Percentiles rank a stretch among this genome's conserved stretches.
Evolutionary conservation across 1,140 invertebrate species (phyloP).

Genomic region (Drosophila equinoxialis): DNA sequence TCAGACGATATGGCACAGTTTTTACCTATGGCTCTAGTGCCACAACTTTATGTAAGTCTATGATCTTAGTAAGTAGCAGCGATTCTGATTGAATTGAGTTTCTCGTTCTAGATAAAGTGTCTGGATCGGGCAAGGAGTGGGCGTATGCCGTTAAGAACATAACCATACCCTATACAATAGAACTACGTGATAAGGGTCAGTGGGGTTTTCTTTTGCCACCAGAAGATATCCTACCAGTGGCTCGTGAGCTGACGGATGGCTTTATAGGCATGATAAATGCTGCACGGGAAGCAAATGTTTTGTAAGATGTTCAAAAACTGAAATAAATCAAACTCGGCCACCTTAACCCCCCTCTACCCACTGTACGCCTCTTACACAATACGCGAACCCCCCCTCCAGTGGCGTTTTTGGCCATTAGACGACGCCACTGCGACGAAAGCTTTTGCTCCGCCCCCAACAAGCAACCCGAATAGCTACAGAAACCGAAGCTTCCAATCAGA

Average conservation of each 20-base stretch:
- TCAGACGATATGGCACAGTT: conserved; percentile 79
- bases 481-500: conserved; percentile 78
- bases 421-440: conserved; percentile 63
- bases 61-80: background rate
- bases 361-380: conserved; percentile 13
- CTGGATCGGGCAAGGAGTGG: conserved; percentile 88
- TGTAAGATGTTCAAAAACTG: conserved; percentile 31
- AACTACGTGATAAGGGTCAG: conserved; percentile 88
- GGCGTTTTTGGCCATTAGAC: conserved; percentile 4
- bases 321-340: background rate
- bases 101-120: conserved; percentile 82
- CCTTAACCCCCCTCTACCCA: background rate
- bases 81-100: background rate
- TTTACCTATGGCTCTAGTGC: conserved; percentile 84
- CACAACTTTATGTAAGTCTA: conserved; percentile 83
- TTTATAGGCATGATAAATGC: conserved; percentile 86
- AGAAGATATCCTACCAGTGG: conserved; percentile 89
- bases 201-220: conserved; percentile 91
- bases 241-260: conserved; percentile 88
- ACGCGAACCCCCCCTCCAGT: conserved; percentile 9
- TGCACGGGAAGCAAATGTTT: conserved; percentile 75
- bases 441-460: conserved; percentile 75
- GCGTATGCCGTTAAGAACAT: conserved; percentile 87
- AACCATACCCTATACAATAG: conserved; percentile 88
- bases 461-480: conserved; percentile 34